Base-by-base conservation (phyloP, 2,888 invertebrate species). In the Papilio protenor region DNA sequence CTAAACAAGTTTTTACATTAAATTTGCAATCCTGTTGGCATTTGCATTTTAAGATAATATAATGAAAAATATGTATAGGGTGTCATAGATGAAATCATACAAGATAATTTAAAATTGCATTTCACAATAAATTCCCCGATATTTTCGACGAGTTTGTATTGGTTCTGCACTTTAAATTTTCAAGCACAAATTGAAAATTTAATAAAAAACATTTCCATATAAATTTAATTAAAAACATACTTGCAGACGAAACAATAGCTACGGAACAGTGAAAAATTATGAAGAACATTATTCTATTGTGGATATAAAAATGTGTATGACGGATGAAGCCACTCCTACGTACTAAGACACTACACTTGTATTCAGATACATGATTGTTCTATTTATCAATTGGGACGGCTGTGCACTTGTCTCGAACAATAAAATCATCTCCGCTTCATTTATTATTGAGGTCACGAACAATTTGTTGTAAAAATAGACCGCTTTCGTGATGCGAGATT, bases 381-480 rank as follows among this genome's bases (percentile, higher is more conserved):
- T 73, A 78, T 78, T 78, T 78, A 78, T 78, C 78, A 78, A 78
- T 75, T 73, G 77, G 70, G 74, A 78, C 77, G 78, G 61, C 78
- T 80, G 82, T 77, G 80, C 83, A 84, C 81, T 86, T 83, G 84
- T 81, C 79, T 78, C 76, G 79, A 76, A 84, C 84, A 84, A 87
- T 88, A 84, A 85, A 84, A 85, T 83, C 82, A 81, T 82, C 81
- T 85, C 77, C 64, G 73, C 72, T 71, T 70, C 77, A 77, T 76
- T 66, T 82, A 78, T 80, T 79, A 86, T 87, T 84, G 87, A 81
- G 90, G 90, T 90, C 90, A 88, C 76, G 83, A 85, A 75, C 83
- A 81, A 83, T 83, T 79, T 81, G 80, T 73, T 81, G 73, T 73
- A 76, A 78, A 79, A 80, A 83, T 81, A 80, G 80, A 80, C 79